Conservation (phyloP, 2,113 vertebrate genomes). For the Muntiacus muntjak region DNA sequence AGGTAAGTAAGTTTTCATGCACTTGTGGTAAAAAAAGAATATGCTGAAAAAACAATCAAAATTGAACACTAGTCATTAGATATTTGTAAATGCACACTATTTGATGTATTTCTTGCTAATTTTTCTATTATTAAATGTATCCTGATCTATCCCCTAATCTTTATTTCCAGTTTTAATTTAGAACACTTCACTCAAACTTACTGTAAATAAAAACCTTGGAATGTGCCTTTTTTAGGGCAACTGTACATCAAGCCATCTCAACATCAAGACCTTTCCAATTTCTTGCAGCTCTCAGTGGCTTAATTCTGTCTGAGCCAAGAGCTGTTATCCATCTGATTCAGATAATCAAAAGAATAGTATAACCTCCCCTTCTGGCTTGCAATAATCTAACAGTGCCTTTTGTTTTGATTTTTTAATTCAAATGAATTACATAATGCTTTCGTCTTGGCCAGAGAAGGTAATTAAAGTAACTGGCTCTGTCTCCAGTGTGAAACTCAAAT, state of each 20-base stretch:
- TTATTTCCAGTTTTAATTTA: conserved; percentile 3
- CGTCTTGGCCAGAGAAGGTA: neutral
- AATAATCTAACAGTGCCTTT: neutral
- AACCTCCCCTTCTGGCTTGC: neutral
- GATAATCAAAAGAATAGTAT: neutral
- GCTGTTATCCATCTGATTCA: neutral
- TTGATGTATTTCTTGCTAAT: neutral
- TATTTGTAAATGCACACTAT: neutral
- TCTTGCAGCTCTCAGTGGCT: neutral
- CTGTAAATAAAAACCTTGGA: neutral
- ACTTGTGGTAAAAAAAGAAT: neutral
- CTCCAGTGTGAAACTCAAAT: neutral
- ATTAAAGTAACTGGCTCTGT: neutral
- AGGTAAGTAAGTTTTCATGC: neutral
- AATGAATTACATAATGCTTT: conserved; percentile 1
- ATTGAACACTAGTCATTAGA: neutral
- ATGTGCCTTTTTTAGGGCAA: neutral
- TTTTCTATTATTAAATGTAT: neutral
- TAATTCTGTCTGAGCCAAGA: neutral
- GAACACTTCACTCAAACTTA: neutral
- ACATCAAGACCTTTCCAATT: neutral
- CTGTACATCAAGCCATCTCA: neutral
- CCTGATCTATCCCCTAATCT: neutral
- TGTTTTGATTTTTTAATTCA: neutral
- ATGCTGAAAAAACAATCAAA: neutral